Evolutionary conservation across 2,113 vertebrate genomes (phyloP), one percentile per base, ranked within the genome.

Genomic region (Vimba vimba): DNA sequence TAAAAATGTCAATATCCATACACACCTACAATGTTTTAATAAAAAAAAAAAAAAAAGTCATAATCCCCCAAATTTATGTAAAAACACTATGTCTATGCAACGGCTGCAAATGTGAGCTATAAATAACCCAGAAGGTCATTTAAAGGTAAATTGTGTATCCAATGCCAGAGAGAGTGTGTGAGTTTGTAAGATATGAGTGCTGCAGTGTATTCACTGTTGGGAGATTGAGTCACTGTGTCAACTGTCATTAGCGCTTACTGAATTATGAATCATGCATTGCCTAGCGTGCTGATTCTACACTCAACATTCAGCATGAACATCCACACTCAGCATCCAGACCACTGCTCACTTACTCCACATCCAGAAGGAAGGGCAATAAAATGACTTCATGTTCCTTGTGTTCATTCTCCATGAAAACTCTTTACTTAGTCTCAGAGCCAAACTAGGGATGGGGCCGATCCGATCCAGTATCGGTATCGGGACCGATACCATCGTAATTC

Each of bases 231-330:
- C 88, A 87, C 68, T 11, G 47, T 86, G 87, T 85, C 85, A 86
- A 84, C 89, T 87, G 87, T 89, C 86, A 84, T 84, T 84, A 84
- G 62, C 57, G 73, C 87, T 90, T 87, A 81, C 39, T 83, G 86
- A 64, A 52, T 30, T 59, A 59, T 87, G 88, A 87, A 76, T 89
- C 86, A 86, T 74, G 71, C 81, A 45, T 62, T 59, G 60, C 74
- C 84, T 79, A 85, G 77, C 74, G 73, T 43, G 74, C 47, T 85
- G 79, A 39, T 81, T 71, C 47, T 76, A 87, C 39, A 69, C 57
- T 77, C 30, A 71, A 19, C 71, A 79, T 64, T 27, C 55, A 75
- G 77, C 23, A 50, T 21, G 55, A 57, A 57, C 55, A 57, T 69
- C 47, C 80, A 87, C 30, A 69, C 66, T 83, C 57, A 27, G 78